Evolutionary conservation across 1,140 invertebrate genomes (phyloP).

Genomic region (Hydropsyche tenuis): DNA sequence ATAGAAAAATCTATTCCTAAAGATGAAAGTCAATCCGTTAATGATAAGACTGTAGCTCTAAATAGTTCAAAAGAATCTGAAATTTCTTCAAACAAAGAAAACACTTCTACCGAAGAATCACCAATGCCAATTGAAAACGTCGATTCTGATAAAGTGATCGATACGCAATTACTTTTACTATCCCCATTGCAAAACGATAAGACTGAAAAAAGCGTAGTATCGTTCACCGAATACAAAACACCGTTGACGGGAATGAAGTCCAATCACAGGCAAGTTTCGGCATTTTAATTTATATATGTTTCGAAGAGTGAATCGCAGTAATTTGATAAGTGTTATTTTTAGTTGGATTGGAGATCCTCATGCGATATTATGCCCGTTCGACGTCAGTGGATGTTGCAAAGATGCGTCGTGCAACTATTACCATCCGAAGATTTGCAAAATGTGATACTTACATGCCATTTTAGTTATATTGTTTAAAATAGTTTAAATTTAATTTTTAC

Average conservation of each 20-base stretch:
- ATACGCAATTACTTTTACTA: too few species aligned
- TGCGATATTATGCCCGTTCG: constrained; percentile 60
- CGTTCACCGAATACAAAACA: constrained; percentile 39
- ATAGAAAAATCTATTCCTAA: too few species aligned
- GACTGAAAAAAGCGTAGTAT: neutral
- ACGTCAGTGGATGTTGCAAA: constrained; percentile 60
- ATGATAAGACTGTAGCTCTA: too few species aligned
- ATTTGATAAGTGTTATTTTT: constrained; percentile 52
- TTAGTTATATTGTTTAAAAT: constrained; percentile 8
- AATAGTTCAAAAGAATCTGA: too few species aligned
- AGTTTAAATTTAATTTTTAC: neutral
- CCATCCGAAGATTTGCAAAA: constrained; percentile 52
- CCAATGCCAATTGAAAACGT: too few species aligned
- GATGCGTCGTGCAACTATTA: constrained; percentile 61
- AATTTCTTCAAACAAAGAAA: too few species aligned
- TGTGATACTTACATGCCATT: constrained; percentile 15
- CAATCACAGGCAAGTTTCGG: constrained; percentile 36
- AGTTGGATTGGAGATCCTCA: constrained; percentile 60
- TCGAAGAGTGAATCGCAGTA: neutral
- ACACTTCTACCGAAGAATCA: too few species aligned
- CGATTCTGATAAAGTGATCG: too few species aligned
- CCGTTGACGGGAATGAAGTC: constrained; percentile 35
- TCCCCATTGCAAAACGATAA: too few species aligned
- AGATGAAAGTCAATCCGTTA: too few species aligned
- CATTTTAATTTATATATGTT: neutral